A percentile compares a stretch with the other conserved stretches of the same genome.
These are phyloP conservation scores for Meganola albula DNA, from an alignment of 2,888 invertebrate genomes.

Conservation along the genomic window DNA sequence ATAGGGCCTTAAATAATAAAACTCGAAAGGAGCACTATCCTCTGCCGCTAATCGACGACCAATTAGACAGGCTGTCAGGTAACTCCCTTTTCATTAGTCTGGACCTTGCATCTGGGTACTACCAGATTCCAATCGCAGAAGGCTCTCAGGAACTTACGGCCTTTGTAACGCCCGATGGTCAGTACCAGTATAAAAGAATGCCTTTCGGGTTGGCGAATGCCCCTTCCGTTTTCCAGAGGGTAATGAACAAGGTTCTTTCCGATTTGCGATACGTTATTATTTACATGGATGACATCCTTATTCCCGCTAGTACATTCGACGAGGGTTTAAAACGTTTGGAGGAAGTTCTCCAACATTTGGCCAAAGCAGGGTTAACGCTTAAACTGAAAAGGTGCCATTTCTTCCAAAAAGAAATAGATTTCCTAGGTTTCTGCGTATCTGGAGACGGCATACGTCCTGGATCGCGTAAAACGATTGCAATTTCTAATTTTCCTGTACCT, in stretches of 20 bases:
- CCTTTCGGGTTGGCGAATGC: background rate
- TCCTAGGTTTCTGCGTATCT: background rate
- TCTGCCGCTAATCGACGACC: background rate
- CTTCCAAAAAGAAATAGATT: background rate
- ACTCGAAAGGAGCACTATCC: slow-evolving; percentile 3
- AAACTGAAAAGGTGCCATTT: background rate
- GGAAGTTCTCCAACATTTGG: background rate
- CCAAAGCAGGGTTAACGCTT: background rate
- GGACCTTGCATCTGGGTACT: background rate
- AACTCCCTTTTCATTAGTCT: background rate
- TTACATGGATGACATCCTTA: background rate
- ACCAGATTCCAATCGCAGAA: background rate
- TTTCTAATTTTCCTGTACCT: background rate
- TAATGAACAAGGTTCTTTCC: background rate
- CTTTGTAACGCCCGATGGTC: background rate
- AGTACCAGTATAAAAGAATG: background rate
- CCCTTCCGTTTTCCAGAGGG: background rate
- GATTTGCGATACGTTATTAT: background rate
- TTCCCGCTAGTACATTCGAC: background rate
- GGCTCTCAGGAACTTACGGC: background rate
- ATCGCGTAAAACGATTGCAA: background rate
- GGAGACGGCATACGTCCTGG: background rate
- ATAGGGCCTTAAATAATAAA: slow-evolving; percentile 1
- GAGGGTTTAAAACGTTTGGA: background rate
- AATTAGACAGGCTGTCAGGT: background rate